A percentile compares a stretch with the other conserved stretches of the same genome.
phyloP scores from a whole-genome alignment of 2,797 vertebrate species.

The Gymnoscopelus microlampas region DNA sequence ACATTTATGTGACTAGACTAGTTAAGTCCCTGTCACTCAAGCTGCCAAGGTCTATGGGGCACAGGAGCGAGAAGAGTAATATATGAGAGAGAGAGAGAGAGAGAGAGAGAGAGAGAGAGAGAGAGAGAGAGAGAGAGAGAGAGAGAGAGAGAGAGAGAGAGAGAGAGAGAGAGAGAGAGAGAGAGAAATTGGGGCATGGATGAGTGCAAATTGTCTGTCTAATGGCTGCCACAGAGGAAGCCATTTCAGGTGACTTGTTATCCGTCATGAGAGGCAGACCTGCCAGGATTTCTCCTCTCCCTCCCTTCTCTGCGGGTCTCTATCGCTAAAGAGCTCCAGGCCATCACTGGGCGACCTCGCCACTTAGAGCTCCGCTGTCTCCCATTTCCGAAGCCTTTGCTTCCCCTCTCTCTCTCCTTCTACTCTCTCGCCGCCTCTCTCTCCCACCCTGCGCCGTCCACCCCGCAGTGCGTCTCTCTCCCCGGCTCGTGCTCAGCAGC shows the following conservation, averaged over 20 bases:
- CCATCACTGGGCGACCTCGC: constrained; percentile 77
- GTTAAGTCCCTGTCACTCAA: constrained; percentile 81
- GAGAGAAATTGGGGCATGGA: constrained; percentile 78
- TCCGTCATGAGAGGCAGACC: constrained; percentile 75
- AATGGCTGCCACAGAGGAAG: constrained; percentile 74
- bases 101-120: constrained; percentile 23
- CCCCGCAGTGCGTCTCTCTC: constrained; percentile 63
- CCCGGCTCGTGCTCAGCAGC: constrained; percentile 82
- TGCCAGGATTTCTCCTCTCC: constrained; percentile 75
- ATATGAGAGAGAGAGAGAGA: constrained; percentile 69
- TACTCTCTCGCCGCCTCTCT: constrained; percentile 46
- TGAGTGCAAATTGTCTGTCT: constrained; percentile 78
- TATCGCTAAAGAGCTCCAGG: constrained; percentile 78
- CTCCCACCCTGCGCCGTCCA: constrained; percentile 54
- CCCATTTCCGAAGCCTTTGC: constrained; percentile 62
- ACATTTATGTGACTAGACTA: constrained; percentile 77
- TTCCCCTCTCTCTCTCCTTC: constrained; percentile 44
- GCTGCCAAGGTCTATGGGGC: constrained; percentile 75
- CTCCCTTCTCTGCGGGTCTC: constrained; percentile 71
- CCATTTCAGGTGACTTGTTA: constrained; percentile 82
- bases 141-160: constrained; percentile 38
- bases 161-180: constrained; percentile 28
- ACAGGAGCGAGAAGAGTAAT: constrained; percentile 73
- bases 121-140: constrained; percentile 1
- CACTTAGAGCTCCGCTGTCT: constrained; percentile 75